Evolutionary conservation across 2,113 vertebrate genomes (phyloP), one percentile per base, ranked within the genome.

Genomic region (Rhynchomys soricoides): DNA sequence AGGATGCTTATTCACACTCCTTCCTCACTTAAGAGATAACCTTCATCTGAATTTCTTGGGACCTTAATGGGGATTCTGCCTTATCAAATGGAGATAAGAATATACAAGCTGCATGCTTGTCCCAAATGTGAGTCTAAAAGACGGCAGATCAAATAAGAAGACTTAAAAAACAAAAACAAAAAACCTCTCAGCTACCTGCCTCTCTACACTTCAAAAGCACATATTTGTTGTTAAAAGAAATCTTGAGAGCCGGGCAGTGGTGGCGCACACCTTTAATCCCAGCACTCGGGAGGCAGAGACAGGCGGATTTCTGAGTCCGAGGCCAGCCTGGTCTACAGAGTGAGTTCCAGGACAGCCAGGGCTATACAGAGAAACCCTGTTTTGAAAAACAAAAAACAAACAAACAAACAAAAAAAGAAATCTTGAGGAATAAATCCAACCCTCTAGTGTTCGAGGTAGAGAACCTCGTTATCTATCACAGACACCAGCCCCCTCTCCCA

Each of bases 11-110:
- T 43, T 40, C 64, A 31, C 31, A 43, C 29, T 19, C 2, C 59
- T 70, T 70, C 6, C 17, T 1, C 0, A 0, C 19, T 19, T 3
- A 3, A 48, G 57, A n/a, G 48, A 59, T 64, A 5, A 0, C 59
- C 31, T n/a, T 78, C 43, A 62, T 7, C 37, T 62, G 52, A 45
- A 37, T 43, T 52, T 17, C 16, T 2, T 43, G 50, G 66, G 24
- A 64, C 11, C 43, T 29, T 10, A 6, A 12, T 17, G 19, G 15
- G 12, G 24, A 50, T 66, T 26, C 50, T 48, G 29, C 64, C 34
- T 59, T 34, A 34, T 68, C 66, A 68, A 66, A 68, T 6, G 66
- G 12, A 68, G 50, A 70, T 26, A 82, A 26, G 43, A 88, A 88
- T 57, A 79, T 62, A 31, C 24, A 74, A 40, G 5, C 50, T 52